Evolutionary conservation across 2,888 invertebrate genomes (phyloP), one percentile per base, ranked within the genome.

Genomic region (Microctonus aethiopoides): DNA sequence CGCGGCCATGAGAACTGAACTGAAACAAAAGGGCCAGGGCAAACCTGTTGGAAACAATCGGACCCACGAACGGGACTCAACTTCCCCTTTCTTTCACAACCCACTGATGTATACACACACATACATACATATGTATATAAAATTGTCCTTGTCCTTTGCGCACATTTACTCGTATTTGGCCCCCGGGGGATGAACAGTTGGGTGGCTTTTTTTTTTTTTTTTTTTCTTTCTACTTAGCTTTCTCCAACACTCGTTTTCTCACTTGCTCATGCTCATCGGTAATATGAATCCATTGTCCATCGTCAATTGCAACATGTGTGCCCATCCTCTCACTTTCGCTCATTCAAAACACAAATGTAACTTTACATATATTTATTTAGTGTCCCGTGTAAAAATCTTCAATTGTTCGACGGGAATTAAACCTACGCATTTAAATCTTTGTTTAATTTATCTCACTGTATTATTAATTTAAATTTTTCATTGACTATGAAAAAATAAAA

Each of bases 11-110:
- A 84, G 84, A 84, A 84, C 83, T 77, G 39, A 64, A 74, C 82
- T 84, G 84, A 84, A 84, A 84, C 84, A 84, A 84, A 82, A 46
- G 46, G 81, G 81, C 56, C 41, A 77, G 74, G 74, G 81, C 78
- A 84, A 84, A 84, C 84, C 84, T 84, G 84, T 84, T 84, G 84
- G 84, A 84, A 84, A 84, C 84, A 84, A 84, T 84, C 80, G 83
- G 77, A 76, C 76, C 16, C 77, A 75, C 76, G 76, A 74, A 73
- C 57, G 69, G 60, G 52, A 68, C 64, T 46, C n/a, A n/a, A n/a
- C n/a, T n/a, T n/a, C n/a, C n/a, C n/a, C n/a, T n/a, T n/a, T n/a
- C n/a, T n/a, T n/a, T n/a, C n/a, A n/a, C n/a, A n/a, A n/a, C 72
- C 69, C 70, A 62, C 57, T 61, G 60, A 60, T 61, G 41, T 36